Evolutionary conservation across 2,797 vertebrate genomes (phyloP).

Genomic region (Eidolon dupreanum): DNA sequence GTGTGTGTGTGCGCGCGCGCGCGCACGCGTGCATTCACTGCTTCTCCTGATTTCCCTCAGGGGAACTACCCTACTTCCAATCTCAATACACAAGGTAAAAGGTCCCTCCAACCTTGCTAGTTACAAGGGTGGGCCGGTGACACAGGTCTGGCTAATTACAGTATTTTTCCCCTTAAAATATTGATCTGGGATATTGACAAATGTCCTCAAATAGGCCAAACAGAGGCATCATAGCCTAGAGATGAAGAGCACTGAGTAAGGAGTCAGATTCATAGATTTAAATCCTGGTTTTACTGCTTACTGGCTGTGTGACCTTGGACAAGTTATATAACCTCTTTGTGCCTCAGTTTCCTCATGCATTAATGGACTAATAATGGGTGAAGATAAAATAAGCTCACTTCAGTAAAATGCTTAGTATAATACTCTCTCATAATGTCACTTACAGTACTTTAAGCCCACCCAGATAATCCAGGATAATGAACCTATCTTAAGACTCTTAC

Average conservation of each 20-base stretch:
- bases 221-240: not conserved
- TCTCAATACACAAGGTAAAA: not conserved
- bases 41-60: not conserved
- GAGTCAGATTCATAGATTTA: not conserved
- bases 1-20: not conserved
- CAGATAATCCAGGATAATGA: constrained; percentile 1
- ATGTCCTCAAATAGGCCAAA: not conserved
- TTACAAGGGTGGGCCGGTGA: not conserved
- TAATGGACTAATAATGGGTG: not conserved
- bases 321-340: not conserved
- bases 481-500: not conserved
- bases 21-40: too few species aligned
- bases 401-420: not conserved
- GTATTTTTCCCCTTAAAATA: not conserved
- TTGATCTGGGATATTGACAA: not conserved
- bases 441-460: not conserved
- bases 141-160: not conserved
- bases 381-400: not conserved
- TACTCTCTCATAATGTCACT: not conserved
- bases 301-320: not conserved
- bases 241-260: not conserved
- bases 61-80: not conserved
- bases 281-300: not conserved
- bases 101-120: not conserved
- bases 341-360: not conserved